Evolutionary conservation across 2,113 vertebrate genomes (phyloP), one percentile per base, ranked within the genome.

Genomic region (Tauraco erythrolophus): DNA sequence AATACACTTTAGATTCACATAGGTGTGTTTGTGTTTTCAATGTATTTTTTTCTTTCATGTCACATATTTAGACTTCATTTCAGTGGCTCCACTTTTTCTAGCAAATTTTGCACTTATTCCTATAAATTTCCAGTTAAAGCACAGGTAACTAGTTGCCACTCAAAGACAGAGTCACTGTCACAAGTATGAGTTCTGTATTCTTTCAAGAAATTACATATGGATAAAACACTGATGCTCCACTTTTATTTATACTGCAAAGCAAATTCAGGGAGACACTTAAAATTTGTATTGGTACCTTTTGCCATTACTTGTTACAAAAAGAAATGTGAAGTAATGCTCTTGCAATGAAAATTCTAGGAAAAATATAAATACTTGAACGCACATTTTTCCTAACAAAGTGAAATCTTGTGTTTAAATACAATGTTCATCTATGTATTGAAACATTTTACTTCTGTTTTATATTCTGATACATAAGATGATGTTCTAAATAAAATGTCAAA

Each of bases 21-120:
- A 41, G 4, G 9, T 24, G 7, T n/a, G 65, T 61, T 33, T 69
- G 15, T 39, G 14, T 18, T 41, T 88, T 91, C 11, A 54, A 11
- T 1, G 1, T 12, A 1, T 8, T 37, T 51, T 71, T 48, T 27
- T n/a, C 7, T 70, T 57, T 43, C 10, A 1, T 19, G 60, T 50
- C 1, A 51, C 10, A n/a, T 62, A 58, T 8, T 83, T 53, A 62
- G 8, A 54, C 53, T 57, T 85, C 2, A 72, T 88, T 66, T 57
- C 22, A 66, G 17, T 22, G 8, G 19, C 37, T 54, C 43, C 27
- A 45, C 10, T 23, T 87, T 58, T 84, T 48, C 22, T n/a, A 84
- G 45, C 2, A 65, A 54, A 46, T 19, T 57, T 19, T 48, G 27
- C 22, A 69, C 21, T 61, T 76, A 69, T 37, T 65, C 51, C 24